Percentiles rank a stretch among this genome's conserved stretches.
Conservation (phyloP, 2,797 vertebrate species). For the Gallinago stenura region DNA sequence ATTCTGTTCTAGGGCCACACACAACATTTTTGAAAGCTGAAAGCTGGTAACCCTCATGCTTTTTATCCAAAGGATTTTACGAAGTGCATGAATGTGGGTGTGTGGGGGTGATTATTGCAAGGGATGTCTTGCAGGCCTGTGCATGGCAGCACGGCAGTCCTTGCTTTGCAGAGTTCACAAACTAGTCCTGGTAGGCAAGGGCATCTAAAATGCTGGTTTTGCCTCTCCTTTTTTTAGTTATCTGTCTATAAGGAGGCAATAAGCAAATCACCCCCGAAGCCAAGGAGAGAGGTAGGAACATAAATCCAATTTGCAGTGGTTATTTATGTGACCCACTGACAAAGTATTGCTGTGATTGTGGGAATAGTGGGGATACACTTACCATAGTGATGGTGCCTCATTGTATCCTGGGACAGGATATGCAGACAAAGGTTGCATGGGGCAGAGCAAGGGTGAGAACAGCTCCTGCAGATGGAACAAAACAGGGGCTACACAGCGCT, state of each 20-base stretch:
- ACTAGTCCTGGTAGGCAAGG: neutral
- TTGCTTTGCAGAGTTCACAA: neutral
- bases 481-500: neutral
- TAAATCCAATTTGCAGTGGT: neutral
- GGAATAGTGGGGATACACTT: neutral
- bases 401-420: neutral
- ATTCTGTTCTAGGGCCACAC: constrained; percentile 58
- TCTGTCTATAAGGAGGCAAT: neutral
- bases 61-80: constrained; percentile 32
- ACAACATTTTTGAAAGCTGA: constrained; percentile 46
- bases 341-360: neutral
- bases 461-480: neutral
- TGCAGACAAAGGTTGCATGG: accelerated
- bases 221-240: neutral
- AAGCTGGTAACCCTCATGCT: constrained; percentile 12
- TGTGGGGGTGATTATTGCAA: neutral
- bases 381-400: neutral
- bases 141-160: neutral
- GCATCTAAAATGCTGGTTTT: neutral
- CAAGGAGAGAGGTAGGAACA: neutral
- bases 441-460: neutral
- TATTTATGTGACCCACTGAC: neutral
- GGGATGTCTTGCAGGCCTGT: accelerated
- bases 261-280: neutral
- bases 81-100: neutral